Percentiles rank a stretch among this genome's conserved stretches.
phyloP scores from a whole-genome alignment of 2,797 vertebrate genomes.

The Telmatherina bonti region DNA sequence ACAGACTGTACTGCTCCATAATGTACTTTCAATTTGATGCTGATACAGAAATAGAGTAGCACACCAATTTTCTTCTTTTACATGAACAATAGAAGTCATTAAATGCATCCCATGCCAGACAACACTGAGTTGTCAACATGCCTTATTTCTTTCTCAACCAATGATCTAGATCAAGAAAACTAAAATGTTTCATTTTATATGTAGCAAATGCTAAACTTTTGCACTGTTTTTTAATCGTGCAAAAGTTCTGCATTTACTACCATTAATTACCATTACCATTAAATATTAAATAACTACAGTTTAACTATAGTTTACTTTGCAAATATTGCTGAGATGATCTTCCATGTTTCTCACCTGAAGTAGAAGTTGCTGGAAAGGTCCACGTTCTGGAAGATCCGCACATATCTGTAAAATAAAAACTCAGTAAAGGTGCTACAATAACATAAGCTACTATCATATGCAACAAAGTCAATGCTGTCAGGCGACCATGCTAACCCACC shows the following conservation, averaged over 20 bases:
- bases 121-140: not conserved
- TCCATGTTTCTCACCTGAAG: slow-evolving; percentile 88
- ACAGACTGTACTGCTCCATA: slow-evolving; percentile 4
- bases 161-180: no score
- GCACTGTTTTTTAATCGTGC: no score
- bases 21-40: slow-evolving; percentile 2
- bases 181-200: no score
- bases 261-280: no score
- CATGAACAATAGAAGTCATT: not conserved
- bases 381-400: slow-evolving; percentile 97
- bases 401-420: slow-evolving; percentile 85
- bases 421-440: no score
- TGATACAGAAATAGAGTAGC: not conserved
- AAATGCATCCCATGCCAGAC: not conserved
- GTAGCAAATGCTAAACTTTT: no score
- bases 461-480: not conserved
- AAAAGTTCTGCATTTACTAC: no score
- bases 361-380: slow-evolving; percentile 99
- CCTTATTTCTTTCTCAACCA: not conserved
- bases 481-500: no score
- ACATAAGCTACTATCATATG: no score
- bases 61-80: not conserved
- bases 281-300: not conserved
- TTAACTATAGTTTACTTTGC: no score
- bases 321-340: no score